A percentile compares a stretch with the other conserved stretches of the same genome.
Evolutionary conservation across 1,140 invertebrate genomes (phyloP).

Genomic region (Copidosoma floridanum): DNA sequence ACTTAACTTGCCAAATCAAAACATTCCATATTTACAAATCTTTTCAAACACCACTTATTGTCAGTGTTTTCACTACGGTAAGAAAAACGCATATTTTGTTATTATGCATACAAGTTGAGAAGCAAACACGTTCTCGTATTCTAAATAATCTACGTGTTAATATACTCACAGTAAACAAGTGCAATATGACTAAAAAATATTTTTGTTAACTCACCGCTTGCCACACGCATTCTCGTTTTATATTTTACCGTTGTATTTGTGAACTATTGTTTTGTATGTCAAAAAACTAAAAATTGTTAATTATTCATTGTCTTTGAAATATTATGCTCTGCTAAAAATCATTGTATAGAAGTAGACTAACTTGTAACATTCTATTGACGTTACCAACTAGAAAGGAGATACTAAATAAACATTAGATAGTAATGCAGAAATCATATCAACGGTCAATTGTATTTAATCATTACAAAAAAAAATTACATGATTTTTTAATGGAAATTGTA

Average conservation of each 20-base stretch:
- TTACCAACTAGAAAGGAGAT: not conserved
- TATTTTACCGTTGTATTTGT: no score
- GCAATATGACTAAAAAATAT: no score
- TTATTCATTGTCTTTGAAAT: no score
- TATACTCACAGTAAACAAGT: no score
- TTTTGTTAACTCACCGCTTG: no score
- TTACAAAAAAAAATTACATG: not conserved
- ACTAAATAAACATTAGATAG: not conserved
- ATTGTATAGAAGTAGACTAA: not conserved
- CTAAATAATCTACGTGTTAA: no score
- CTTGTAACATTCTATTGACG: not conserved
- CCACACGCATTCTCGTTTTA: no score
- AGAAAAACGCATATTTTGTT: not conserved
- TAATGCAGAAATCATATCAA: not conserved
- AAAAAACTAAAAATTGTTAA: no score
- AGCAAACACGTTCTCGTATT: no score
- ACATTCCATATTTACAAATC: not conserved
- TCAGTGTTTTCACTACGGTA: not conserved
- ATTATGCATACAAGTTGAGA: not conserved
- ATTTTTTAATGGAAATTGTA: not conserved
- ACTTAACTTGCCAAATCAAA: conserved; percentile 9
- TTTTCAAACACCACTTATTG: not conserved
- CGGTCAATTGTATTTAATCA: not conserved
- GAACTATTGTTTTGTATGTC: no score
- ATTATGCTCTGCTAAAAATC: not conserved